Conservation (phyloP, 2,888 invertebrate species). For the Lepidochitona cinerea region DNA sequence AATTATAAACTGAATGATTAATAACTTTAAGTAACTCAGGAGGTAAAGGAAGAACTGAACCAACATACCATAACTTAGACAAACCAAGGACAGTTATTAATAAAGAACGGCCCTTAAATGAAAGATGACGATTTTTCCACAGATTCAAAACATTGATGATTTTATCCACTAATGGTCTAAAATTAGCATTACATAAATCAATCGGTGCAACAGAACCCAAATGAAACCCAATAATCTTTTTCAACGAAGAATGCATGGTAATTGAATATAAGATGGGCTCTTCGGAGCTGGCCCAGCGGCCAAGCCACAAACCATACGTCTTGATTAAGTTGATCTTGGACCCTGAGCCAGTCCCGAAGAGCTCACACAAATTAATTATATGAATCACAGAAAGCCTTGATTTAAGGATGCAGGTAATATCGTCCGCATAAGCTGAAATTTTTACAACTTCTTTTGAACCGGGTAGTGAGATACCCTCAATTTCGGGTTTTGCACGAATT, state of each 20-base stretch:
- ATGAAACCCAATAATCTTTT: not conserved
- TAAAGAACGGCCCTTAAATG: not conserved
- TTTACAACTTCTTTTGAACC: constrained; percentile 3
- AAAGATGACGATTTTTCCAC: not conserved
- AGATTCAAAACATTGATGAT: not conserved
- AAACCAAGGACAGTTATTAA: not conserved
- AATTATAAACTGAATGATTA: not conserved
- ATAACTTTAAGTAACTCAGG: not conserved
- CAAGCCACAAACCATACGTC: constrained; percentile 27
- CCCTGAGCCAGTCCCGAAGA: constrained; percentile 17
- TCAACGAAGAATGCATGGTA: not conserved
- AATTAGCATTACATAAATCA: not conserved
- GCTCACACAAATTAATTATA: constrained; percentile 7
- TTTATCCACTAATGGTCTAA: not conserved
- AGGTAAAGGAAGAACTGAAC: too few relatives aligned
- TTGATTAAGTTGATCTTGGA: constrained; percentile 29
- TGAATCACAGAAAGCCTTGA: not conserved
- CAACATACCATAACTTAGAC: too few relatives aligned
- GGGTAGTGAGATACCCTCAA: constrained; percentile 21
- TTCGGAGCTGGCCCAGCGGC: constrained; percentile 21
- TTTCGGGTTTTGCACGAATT: not conserved
- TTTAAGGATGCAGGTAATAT: constrained; percentile 7
- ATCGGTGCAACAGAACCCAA: not conserved
- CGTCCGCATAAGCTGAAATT: constrained; percentile 18
- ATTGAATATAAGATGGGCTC: not conserved